Conservation (phyloP, 2,113 vertebrate genomes). For the Otolemur garnettii region DNA sequence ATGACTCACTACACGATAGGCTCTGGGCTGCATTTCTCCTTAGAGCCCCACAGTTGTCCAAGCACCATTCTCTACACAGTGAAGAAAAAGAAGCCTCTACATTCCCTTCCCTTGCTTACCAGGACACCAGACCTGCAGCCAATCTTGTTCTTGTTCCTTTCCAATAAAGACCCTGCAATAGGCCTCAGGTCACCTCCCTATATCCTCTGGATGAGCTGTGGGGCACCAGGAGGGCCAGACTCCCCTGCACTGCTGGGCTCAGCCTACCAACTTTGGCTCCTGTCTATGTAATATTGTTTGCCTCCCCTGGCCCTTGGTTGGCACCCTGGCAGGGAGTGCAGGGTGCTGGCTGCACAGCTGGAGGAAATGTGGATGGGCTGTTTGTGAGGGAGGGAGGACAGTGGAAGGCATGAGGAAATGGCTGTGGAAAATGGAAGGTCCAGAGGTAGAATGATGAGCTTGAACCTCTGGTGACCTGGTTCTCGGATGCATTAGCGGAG, state of each 20-base stretch:
- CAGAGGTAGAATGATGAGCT: background rate
- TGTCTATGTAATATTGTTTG: background rate
- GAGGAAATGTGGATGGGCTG: background rate
- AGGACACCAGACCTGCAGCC: background rate
- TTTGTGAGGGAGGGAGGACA: background rate
- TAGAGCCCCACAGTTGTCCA: background rate
- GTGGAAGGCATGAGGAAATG: background rate
- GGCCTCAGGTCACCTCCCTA: background rate
- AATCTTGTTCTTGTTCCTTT: background rate
- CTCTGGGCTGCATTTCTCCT: conserved; percentile 47
- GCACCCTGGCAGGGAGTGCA: background rate
- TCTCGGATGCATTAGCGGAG: conserved; percentile 12
- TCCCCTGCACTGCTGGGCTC: background rate
- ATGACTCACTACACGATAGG: conserved; percentile 46
- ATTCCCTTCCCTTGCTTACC: background rate
- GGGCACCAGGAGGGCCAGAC: background rate
- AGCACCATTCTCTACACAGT: background rate
- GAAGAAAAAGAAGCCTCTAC: background rate
- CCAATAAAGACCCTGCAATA: background rate
- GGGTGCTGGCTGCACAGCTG: background rate
- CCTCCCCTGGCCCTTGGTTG: background rate
- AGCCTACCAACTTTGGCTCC: background rate
- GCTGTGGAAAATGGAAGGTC: background rate
- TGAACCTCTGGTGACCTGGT: conserved; percentile 27
- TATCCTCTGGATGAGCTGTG: background rate